Conservation (phyloP, 2,888 invertebrate genomes). For the Axea sp. region DNA sequence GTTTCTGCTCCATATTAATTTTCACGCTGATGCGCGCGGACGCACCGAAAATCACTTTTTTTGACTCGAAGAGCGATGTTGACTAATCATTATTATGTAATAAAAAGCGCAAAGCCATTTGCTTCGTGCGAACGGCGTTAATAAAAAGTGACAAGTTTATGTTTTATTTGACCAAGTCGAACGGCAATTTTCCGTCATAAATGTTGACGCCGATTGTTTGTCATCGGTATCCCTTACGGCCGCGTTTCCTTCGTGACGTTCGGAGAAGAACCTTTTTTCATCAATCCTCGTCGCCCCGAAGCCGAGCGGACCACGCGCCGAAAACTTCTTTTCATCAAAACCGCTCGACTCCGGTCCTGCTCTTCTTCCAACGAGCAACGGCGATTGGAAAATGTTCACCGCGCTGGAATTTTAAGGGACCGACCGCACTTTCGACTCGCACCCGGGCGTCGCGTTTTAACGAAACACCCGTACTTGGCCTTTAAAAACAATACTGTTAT, state of each 20-base stretch:
- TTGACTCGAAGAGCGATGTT: background rate
- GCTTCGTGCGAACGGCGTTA: background rate
- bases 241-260: background rate
- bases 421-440: background rate
- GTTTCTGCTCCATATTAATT: background rate
- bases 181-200: conserved; percentile 28
- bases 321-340: conserved; percentile 21
- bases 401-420: conserved; percentile 37
- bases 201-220: conserved; percentile 18
- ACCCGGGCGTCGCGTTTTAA: too few species aligned
- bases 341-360: conserved; percentile 2
- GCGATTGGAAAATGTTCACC: conserved; percentile 21
- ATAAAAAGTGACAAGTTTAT: conserved; percentile 36
- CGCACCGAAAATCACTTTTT: background rate
- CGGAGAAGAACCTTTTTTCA: conserved; percentile 10
- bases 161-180: conserved; percentile 11
- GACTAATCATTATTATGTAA: conserved; percentile 19
- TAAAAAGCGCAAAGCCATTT: conserved; percentile 27
- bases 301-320: conserved; percentile 4
- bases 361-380: conserved; percentile 2
- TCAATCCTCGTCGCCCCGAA: conserved; percentile 6
- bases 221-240: background rate
- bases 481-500: too few species aligned
- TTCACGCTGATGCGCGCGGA: background rate
- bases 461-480: too few species aligned